These are phyloP conservation scores for Ailurus styani DNA, from an alignment of 2,113 vertebrate genomes.

Conservation along the genomic window DNA sequence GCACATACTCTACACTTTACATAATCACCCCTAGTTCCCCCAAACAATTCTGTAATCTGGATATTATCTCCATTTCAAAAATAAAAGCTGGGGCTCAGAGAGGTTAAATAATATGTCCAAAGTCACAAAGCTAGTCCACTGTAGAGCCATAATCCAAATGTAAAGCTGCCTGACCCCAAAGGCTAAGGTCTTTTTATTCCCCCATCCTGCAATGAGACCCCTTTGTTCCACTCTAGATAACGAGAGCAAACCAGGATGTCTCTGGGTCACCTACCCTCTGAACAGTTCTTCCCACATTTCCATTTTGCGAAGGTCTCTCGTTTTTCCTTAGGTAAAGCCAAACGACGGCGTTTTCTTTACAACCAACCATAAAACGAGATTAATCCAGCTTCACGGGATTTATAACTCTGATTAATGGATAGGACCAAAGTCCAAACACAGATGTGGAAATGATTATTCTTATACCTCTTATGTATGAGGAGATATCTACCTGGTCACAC, in stretches of 20 bases:
- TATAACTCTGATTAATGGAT: constrained; percentile 38
- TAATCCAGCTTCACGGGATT: constrained; percentile 36
- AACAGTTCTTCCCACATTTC: background rate
- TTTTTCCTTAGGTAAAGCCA: background rate
- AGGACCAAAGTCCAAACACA: constrained; percentile 52
- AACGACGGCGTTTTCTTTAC: constrained; percentile 42
- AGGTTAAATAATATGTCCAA: background rate
- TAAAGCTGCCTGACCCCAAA: background rate
- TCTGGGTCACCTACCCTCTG: background rate
- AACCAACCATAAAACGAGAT: constrained; percentile 32
- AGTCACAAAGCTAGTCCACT: background rate
- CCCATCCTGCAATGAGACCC: background rate
- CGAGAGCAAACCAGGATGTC: background rate
- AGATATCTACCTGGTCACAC: background rate
- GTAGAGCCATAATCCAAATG: background rate
- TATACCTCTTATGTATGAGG: background rate
- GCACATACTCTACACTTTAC: background rate
- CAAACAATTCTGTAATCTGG: background rate
- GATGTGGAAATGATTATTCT: constrained; percentile 37
- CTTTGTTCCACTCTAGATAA: background rate
- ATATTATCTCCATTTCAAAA: background rate
- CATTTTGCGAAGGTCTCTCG: background rate
- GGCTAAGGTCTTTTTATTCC: background rate
- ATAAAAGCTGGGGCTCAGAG: background rate
- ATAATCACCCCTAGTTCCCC: background rate